Conservation (phyloP, 1,140 invertebrate species). For the Drosophila tsacasi region DNA sequence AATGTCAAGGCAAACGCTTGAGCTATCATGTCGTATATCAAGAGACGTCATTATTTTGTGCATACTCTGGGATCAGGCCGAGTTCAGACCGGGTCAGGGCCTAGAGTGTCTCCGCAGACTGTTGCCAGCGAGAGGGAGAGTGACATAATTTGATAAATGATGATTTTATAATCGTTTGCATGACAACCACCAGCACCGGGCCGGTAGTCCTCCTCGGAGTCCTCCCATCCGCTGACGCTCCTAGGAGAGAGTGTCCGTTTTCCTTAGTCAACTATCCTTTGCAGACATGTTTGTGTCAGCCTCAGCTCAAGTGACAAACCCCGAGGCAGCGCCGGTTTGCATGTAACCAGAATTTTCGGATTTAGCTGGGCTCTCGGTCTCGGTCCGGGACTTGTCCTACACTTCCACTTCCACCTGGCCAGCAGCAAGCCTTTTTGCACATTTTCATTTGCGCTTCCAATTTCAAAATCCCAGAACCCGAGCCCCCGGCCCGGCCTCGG, state of each 20-base stretch:
- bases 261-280: slow-evolving; percentile 50
- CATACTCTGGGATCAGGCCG: slow-evolving; percentile 27
- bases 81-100: slow-evolving; percentile 46
- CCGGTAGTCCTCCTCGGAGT: neutral
- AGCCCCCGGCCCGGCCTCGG: neutral
- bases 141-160: slow-evolving; percentile 82
- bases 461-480: slow-evolving; percentile 42
- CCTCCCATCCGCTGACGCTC: neutral
- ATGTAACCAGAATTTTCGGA: slow-evolving; percentile 49
- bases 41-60: slow-evolving; percentile 63
- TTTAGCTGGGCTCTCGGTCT: slow-evolving; percentile 19
- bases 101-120: slow-evolving; percentile 49
- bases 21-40: slow-evolving; percentile 50
- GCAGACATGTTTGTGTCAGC: slow-evolving; percentile 68
- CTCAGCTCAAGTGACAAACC: slow-evolving; percentile 57
- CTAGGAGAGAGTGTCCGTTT: slow-evolving; percentile 39
- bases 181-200: slow-evolving; percentile 55
- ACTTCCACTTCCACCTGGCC: slow-evolving; percentile 39
- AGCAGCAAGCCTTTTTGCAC: slow-evolving; percentile 50
- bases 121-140: slow-evolving; percentile 50
- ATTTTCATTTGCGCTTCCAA: slow-evolving; percentile 57
- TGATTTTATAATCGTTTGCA: slow-evolving; percentile 82
- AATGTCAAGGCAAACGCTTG: slow-evolving; percentile 36
- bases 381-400: slow-evolving; percentile 14
- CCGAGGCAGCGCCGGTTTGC: slow-evolving; percentile 51